Evolutionary conservation across 1,140 invertebrate genomes (phyloP).

Genomic region (Tetragnatha versicolor): DNA sequence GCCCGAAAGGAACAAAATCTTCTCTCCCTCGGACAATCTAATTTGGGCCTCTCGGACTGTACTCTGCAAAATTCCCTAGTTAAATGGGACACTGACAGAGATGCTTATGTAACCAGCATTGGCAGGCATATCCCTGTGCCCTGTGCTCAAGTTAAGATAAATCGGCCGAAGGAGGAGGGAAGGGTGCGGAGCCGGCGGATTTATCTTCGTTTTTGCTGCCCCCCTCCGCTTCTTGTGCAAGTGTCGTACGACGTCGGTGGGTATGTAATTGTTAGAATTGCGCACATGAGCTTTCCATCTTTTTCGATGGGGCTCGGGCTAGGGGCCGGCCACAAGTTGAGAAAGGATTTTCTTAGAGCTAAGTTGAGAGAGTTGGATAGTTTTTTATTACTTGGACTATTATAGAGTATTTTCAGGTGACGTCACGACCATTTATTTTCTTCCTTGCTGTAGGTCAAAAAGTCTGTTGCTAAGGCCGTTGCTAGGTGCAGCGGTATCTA

Average conservation of each 20-base stretch:
- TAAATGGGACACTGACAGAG: conserved; percentile 53
- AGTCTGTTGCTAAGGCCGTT: too few relatives aligned
- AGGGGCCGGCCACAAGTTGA: neutral
- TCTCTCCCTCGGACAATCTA: conserved; percentile 46
- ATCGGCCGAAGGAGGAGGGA: conserved; percentile 11
- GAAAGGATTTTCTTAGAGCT: neutral
- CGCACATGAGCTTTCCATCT: conserved; percentile 38
- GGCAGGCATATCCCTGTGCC: conserved; percentile 41
- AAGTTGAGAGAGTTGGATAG: neutral
- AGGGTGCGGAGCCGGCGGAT: conserved; percentile 26
- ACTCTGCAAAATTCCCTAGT: conserved; percentile 53
- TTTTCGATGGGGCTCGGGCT: neutral
- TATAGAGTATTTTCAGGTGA: too few relatives aligned
- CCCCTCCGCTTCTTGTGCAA: conserved; percentile 12
- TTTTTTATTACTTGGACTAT: neutral
- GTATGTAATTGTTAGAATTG: conserved; percentile 46
- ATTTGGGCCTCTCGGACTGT: conserved; percentile 32
- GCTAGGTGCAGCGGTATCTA: too few relatives aligned
- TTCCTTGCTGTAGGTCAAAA: too few relatives aligned
- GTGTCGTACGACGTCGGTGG: conserved; percentile 18
- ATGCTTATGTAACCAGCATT: conserved; percentile 54
- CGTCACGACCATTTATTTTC: too few relatives aligned
- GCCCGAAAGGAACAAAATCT: conserved; percentile 45
- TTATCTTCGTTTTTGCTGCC: neutral
- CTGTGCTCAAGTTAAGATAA: conserved; percentile 50